A percentile compares a stretch with the other conserved stretches of the same genome.
phyloP scores from a whole-genome alignment of 2,888 invertebrate species.

The Odontocolon sp. region DNA sequence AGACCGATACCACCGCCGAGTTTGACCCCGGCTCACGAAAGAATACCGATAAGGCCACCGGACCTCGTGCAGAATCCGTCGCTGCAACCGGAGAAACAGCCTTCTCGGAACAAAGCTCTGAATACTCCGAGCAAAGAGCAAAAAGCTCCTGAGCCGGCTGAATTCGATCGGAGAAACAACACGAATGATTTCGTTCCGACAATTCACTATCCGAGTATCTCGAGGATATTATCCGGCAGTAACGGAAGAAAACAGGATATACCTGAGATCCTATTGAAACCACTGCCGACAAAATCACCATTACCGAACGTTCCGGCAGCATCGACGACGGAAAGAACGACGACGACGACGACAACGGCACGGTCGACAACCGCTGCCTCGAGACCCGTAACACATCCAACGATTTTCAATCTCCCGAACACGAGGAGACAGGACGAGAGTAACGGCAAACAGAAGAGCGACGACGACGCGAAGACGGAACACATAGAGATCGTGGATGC shows the following conservation, averaged over 20 bases:
- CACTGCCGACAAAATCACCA: slow-evolving; percentile 76
- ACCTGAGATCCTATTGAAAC: slow-evolving; percentile 87
- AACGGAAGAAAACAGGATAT: slow-evolving; percentile 92
- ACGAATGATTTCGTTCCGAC: slow-evolving; percentile 87
- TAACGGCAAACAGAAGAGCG: slow-evolving; percentile 60
- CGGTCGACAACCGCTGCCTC: slow-evolving; percentile 51
- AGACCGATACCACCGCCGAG: slow-evolving; percentile 93
- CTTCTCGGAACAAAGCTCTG: slow-evolving; percentile 71
- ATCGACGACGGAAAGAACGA: slow-evolving; percentile 73
- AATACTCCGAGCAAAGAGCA: slow-evolving; percentile 72
- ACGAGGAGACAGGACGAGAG: slow-evolving; percentile 73
- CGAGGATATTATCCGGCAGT: slow-evolving; percentile 92
- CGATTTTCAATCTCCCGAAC: slow-evolving; percentile 78
- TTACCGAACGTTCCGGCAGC: slow-evolving; percentile 81
- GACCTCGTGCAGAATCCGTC: slow-evolving; percentile 81
- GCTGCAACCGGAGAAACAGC: slow-evolving; percentile 69
- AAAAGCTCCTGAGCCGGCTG: slow-evolving; percentile 60
- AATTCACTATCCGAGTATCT: slow-evolving; percentile 91
- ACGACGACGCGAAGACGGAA: slow-evolving; percentile 73
- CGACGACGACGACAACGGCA: slow-evolving; percentile 65
- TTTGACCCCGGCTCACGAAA: slow-evolving; percentile 90
- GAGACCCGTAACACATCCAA: slow-evolving; percentile 72
- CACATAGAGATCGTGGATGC: slow-evolving; percentile 76
- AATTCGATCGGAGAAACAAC: slow-evolving; percentile 70
- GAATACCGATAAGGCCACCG: slow-evolving; percentile 90